These are phyloP conservation scores for Hipparchia semele DNA, from an alignment of 2,888 invertebrate species.

Conservation along the genomic window DNA sequence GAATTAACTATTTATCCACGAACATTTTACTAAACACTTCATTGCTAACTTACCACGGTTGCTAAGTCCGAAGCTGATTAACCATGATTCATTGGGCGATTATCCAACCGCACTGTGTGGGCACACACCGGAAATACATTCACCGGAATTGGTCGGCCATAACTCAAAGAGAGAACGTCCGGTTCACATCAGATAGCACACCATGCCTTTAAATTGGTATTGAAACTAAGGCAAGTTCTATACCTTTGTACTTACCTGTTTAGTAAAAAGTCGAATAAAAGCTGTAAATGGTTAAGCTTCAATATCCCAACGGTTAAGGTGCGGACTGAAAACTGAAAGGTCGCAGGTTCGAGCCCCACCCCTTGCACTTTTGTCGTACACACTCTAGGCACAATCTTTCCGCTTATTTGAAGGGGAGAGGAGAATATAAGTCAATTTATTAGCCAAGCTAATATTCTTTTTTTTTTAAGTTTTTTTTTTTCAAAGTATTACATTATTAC, in stretches of 20 bases:
- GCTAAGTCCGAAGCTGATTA: conserved; percentile 56
- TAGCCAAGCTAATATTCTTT: too few species aligned
- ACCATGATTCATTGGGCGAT: conserved; percentile 64
- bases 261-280: background rate
- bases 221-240: conserved; percentile 17
- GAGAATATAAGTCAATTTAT: too few species aligned
- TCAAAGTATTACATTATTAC: too few species aligned
- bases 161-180: conserved; percentile 74
- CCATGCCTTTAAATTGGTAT: conserved; percentile 44
- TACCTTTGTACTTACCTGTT: background rate
- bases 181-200: conserved; percentile 63
- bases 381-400: too few species aligned
- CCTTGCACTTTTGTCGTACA: too few species aligned
- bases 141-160: conserved; percentile 73
- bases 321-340: too few species aligned
- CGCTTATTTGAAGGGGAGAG: too few species aligned
- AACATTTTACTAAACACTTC: background rate
- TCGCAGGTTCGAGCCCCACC: too few species aligned
- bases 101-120: conserved; percentile 59
- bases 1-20: background rate
- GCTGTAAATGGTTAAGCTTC: background rate
- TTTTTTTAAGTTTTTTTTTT: too few species aligned
- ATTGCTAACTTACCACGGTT: conserved; percentile 4
- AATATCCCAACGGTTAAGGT: too few species aligned
- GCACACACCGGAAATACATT: conserved; percentile 70